Evolutionary conservation across 2,888 invertebrate genomes (phyloP).

Genomic region (Lasioglossum lativentre): DNA sequence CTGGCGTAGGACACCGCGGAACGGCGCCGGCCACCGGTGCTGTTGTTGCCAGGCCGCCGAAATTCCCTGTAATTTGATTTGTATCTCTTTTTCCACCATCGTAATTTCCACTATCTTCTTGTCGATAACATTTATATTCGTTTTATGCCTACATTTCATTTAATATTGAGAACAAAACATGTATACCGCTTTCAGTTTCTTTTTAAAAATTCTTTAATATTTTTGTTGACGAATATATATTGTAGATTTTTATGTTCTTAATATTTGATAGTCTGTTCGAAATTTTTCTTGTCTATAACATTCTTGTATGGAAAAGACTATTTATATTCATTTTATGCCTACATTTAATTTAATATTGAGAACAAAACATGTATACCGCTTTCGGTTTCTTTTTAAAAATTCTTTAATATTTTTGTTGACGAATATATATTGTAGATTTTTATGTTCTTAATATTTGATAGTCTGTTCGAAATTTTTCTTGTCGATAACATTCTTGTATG

Average conservation of each 20-base stretch:
- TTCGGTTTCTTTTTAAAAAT: too few species aligned
- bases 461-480: not conserved
- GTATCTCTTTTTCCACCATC: not conserved
- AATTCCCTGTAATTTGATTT: not conserved
- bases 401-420: not conserved
- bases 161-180: too few species aligned
- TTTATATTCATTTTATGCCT: too few species aligned
- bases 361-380: too few species aligned
- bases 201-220: not conserved
- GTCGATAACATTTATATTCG: not conserved
- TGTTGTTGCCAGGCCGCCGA: not conserved
- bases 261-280: not conserved
- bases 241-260: not conserved
- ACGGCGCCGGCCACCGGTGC: not conserved
- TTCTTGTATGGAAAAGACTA: too few species aligned
- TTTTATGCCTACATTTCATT: too few species aligned
- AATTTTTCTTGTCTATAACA: not conserved
- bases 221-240: not conserved
- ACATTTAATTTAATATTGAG: too few species aligned
- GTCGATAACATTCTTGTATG: not conserved
- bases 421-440: not conserved
- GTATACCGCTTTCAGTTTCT: too few species aligned
- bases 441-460: not conserved
- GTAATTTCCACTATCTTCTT: not conserved
- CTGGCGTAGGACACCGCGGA: slow-evolving; percentile 26